Evolutionary conservation across 1,140 invertebrate genomes (phyloP).

Genomic region (Penaeus indicus): DNA sequence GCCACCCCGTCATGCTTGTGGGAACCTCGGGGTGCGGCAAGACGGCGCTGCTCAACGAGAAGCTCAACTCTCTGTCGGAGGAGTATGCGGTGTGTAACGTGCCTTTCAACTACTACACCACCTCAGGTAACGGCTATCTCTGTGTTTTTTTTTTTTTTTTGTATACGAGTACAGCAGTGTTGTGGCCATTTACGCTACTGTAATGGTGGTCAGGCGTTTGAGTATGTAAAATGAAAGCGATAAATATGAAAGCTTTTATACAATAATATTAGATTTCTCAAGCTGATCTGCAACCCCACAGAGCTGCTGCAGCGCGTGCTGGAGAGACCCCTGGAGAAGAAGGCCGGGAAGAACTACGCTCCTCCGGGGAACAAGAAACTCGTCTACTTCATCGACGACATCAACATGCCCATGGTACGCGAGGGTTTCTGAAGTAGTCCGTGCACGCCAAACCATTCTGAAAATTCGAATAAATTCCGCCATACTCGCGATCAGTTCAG

Average conservation of each 20-base stretch:
- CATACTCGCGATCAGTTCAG: not conserved
- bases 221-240: too few species aligned
- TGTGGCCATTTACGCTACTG: too few species aligned
- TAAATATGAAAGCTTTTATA: too few species aligned
- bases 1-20: slow-evolving; percentile 91
- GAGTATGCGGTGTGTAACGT: slow-evolving; percentile 91
- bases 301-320: slow-evolving; percentile 96
- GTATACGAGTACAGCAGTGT: too few species aligned
- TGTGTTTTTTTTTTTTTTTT: too few species aligned
- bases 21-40: slow-evolving; percentile 93
- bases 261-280: too few species aligned
- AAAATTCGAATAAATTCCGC: too few species aligned
- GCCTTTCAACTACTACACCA: slow-evolving; percentile 97
- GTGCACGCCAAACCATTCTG: too few species aligned
- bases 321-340: slow-evolving; percentile 97
- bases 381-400: slow-evolving; percentile 97
- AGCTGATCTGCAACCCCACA: not conserved
- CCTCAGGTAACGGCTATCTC: slow-evolving; percentile 86
- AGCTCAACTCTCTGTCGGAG: slow-evolving; percentile 84
- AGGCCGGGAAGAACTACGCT: slow-evolving; percentile 94
- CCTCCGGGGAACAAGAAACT: slow-evolving; percentile 94
- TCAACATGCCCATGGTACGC: slow-evolving; percentile 96
- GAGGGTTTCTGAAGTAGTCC: too few species aligned
- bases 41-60: slow-evolving; percentile 89
- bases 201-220: too few species aligned